phyloP scores from a whole-genome alignment of 1,140 invertebrate species.

The Leptoteleia sp. region DNA sequence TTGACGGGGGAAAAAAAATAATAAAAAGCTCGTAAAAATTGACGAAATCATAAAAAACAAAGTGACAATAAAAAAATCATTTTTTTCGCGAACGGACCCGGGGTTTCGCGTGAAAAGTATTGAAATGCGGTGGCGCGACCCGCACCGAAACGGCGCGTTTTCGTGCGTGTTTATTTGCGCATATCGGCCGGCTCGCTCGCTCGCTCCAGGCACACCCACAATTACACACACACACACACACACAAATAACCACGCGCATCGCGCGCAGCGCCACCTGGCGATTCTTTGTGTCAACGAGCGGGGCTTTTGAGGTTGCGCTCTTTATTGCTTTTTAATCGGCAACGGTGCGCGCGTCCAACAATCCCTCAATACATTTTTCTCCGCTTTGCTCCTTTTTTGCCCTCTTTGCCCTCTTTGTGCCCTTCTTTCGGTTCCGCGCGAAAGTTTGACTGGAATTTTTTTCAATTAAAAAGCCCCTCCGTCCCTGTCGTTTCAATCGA shows the following conservation, averaged over 20 bases:
- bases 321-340: slow-evolving; percentile 72
- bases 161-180: slow-evolving; percentile 32
- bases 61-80: slow-evolving; percentile 11
- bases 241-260: too few relatives aligned
- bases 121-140: neutral
- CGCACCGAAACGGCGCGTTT: slow-evolving; percentile 11
- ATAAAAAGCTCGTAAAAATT: neutral
- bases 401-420: slow-evolving; percentile 27
- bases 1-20: too few relatives aligned
- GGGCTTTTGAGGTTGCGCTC: slow-evolving; percentile 39
- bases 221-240: too few relatives aligned
- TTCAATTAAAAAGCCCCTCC: slow-evolving; percentile 76
- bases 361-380: slow-evolving; percentile 28
- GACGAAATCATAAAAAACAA: neutral
- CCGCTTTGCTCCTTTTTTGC: slow-evolving; percentile 8
- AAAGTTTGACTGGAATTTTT: slow-evolving; percentile 76
- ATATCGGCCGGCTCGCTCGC: slow-evolving; percentile 20
- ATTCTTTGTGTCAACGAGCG: slow-evolving; percentile 40
- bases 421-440: slow-evolving; percentile 37
- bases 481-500: slow-evolving; percentile 44
- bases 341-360: slow-evolving; percentile 35
- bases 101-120: slow-evolving; percentile 8
- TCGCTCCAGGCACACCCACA: too few relatives aligned
- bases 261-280: slow-evolving; percentile 33
- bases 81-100: neutral